These are phyloP conservation scores for Steromphala cineraria DNA, from an alignment of 2,888 invertebrate species.

Conservation along the genomic window DNA sequence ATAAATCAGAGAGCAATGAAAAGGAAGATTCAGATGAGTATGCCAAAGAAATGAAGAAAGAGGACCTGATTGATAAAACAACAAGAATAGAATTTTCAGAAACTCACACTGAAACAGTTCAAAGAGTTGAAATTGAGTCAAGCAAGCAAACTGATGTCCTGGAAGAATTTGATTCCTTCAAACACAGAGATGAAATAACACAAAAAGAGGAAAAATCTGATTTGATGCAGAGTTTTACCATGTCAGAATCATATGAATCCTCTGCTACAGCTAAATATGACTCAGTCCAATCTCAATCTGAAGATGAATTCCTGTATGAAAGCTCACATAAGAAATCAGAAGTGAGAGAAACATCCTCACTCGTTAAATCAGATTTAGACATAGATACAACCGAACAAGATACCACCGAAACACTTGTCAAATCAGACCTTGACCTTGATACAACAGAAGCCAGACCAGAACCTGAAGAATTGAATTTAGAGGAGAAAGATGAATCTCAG, in stretches of 20 bases:
- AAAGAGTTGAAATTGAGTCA: background rate
- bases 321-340: background rate
- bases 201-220: background rate
- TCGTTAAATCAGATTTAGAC: background rate
- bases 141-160: background rate
- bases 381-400: background rate
- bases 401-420: background rate
- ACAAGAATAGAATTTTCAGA: background rate
- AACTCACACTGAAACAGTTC: background rate
- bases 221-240: background rate
- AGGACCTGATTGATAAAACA: conserved; percentile 13
- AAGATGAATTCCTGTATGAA: background rate
- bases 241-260: conserved; percentile 8
- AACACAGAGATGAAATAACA: background rate
- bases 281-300: background rate
- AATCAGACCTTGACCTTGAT: conserved; percentile 7
- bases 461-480: background rate
- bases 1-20: background rate
- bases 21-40: conserved; percentile 18
- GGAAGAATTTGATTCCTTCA: conserved; percentile 11
- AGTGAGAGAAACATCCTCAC: background rate
- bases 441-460: conserved; percentile 3
- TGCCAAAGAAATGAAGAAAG: conserved; percentile 5
- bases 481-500: background rate
- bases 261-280: background rate